These are phyloP conservation scores for Hipposideros armiger DNA, from an alignment of 2,113 vertebrate genomes.

Conservation along the genomic window DNA sequence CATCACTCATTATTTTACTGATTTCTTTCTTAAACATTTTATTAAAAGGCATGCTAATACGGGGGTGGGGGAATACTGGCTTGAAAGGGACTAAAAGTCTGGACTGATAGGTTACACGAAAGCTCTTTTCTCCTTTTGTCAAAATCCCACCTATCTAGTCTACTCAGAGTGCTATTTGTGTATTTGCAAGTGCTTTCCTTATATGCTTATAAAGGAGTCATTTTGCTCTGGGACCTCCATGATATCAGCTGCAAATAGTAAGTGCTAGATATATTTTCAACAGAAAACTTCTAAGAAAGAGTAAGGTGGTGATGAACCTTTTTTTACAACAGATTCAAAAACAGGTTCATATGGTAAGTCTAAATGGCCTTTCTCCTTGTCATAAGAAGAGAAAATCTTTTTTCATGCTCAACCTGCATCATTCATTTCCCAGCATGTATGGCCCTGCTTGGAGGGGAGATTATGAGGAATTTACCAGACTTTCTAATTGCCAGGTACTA, in stretches of 20 bases:
- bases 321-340: background rate
- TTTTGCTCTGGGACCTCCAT: background rate
- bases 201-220: background rate
- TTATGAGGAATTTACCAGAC: background rate
- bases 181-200: background rate
- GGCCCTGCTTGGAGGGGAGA: accelerated
- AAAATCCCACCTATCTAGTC: background rate
- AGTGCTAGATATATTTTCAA: background rate
- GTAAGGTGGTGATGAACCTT: background rate
- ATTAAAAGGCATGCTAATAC: constrained; percentile 47
- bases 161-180: too few relatives aligned
- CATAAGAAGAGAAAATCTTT: background rate
- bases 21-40: constrained; percentile 71
- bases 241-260: background rate
- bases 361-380: background rate
- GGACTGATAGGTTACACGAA: background rate
- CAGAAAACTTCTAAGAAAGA: background rate
- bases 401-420: accelerated
- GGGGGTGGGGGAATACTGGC: background rate
- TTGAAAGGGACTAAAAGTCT: background rate
- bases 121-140: background rate
- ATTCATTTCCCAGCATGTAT: background rate
- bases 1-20: constrained; percentile 60
- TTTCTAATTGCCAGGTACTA: background rate
- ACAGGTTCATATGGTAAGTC: background rate